Conservation (phyloP, 37 sponge, comb jelly and placozoan species). For the Chondrosia reniformis region DNA sequence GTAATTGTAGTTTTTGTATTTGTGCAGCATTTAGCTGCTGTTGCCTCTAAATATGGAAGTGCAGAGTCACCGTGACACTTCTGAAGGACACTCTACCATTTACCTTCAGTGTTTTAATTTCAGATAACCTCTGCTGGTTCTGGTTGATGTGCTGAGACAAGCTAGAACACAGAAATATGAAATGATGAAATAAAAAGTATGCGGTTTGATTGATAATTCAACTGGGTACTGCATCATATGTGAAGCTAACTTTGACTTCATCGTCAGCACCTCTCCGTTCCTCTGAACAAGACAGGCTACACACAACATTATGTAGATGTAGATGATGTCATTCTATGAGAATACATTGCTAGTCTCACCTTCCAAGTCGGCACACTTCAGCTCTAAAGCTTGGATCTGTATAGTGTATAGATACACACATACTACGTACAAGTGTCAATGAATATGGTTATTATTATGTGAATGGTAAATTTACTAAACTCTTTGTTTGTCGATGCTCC, state of each 20-base stretch:
- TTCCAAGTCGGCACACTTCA: conserved; percentile 12
- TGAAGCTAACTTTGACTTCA: no score
- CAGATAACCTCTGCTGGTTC: neutral
- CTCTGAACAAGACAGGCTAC: no score
- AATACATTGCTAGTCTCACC: conserved; percentile 13
- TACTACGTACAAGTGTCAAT: neutral
- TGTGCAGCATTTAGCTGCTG: neutral
- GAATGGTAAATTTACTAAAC: no score
- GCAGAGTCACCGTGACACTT: no score
- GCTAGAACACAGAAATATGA: neutral
- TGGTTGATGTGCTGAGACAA: neutral
- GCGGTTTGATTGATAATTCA: no score
- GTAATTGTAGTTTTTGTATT: neutral
- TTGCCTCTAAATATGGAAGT: no score
- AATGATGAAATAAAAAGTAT: neutral
- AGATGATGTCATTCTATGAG: no score
- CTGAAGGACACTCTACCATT: no score
- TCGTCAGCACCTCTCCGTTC: no score
- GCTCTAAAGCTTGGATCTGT: conserved; percentile 14
- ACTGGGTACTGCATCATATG: no score
- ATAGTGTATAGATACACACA: neutral
- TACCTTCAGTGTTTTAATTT: neutral
- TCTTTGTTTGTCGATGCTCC: conserved; percentile 16
- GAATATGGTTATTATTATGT: no score
- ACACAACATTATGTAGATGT: no score